These are phyloP conservation scores for Tringa solitaria DNA, from an alignment of 2,113 vertebrate genomes.

Conservation along the genomic window DNA sequence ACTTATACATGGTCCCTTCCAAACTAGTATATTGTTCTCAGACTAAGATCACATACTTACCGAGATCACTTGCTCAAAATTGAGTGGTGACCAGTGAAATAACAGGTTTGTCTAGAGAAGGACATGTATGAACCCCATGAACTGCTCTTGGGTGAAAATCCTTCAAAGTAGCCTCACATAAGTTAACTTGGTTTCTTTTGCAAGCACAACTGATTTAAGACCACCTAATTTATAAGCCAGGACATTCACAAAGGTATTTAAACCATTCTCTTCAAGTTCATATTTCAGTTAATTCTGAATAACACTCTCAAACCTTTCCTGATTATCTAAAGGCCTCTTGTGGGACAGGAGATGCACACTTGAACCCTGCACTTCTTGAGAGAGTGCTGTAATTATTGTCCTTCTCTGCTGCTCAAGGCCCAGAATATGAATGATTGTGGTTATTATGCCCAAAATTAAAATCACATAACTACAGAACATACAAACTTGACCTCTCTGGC, in stretches of 20 bases:
- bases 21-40: background rate
- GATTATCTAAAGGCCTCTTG: background rate
- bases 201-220: background rate
- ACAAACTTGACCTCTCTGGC: accelerated
- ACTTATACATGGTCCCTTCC: background rate
- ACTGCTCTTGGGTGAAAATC: background rate
- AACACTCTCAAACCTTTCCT: background rate
- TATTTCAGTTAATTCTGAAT: background rate
- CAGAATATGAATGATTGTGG: background rate
- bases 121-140: background rate
- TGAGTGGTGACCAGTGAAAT: background rate
- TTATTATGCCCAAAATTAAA: background rate
- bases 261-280: background rate
- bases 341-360: background rate
- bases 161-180: background rate
- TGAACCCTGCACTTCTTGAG: background rate
- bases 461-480: background rate
- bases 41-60: background rate
- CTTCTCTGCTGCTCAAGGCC: background rate
- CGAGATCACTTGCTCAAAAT: background rate
- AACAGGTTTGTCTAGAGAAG: background rate
- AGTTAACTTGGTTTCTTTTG: background rate
- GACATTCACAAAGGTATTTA: background rate
- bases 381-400: background rate
- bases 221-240: background rate